Evolutionary conservation across 1,140 invertebrate genomes (phyloP), one percentile per base, ranked within the genome.

Genomic region (Heliconius eleuchia): DNA sequence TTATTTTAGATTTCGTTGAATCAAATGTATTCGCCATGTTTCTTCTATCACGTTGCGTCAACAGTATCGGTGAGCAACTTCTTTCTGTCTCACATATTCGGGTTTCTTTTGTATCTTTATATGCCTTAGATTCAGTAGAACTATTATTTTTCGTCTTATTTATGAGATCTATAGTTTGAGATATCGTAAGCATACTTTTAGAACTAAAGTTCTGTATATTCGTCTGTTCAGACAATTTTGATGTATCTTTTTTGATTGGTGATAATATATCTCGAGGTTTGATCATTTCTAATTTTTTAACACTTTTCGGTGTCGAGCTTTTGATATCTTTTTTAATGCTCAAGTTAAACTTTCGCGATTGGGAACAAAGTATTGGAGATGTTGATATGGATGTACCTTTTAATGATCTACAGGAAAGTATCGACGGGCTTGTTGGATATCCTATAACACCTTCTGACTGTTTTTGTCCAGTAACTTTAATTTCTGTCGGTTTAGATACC

Each of bases 181-280:
- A 92, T 80, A 92, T 88, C 2, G 91, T 90, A 16, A 93, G 83
- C 88, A 92, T 88, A 79, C 91, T 93, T 82, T 89, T 93, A 60
- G 86, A 86, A 60, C 72, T 88, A 1, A 80, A 83, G 57, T 73
- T 34, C 50, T 50, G 34, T 60, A 34, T 4, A 72, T 11, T 78
- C 42, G 34, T 39, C n/a, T 46, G 19, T n/a, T 60, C 52, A 73
- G 55, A 34, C 19, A 70, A 27, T 46, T 73, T 39, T 37, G 37
- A 42, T 39, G 57, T 42, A 30, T 39, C 46, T 83, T 60, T 55
- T 81, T 72, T 72, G 7, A 42, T 39, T 27, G 37, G 37, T 19
- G 71, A 72, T 72, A 39, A 19, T 19, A 6, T n/a, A 42, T 72
- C 16, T 19, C 3, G 34, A 39, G 71, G 37, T 39, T 72, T 39